Base-by-base conservation (phyloP, 1,140 invertebrate species). In the Ditylenchus dipsaci region DNA sequence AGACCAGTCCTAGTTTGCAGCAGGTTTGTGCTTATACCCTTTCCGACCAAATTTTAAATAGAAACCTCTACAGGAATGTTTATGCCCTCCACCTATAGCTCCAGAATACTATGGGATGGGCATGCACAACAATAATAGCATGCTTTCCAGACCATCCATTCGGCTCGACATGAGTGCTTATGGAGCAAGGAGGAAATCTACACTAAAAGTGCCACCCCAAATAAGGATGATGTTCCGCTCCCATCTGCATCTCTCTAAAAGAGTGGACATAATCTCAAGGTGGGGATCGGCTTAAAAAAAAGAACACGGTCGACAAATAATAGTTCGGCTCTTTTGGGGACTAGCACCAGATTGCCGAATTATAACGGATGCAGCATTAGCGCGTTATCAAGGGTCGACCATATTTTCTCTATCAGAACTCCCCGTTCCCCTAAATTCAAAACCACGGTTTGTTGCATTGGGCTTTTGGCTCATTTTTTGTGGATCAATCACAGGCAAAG, bases 241-340 rank as follows among this genome's bases (percentile, higher is more conserved):
- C n/a, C 73, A 65, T 15, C 58, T 71, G 23, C 76, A 79, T 5
- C 42, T 79, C 1, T 80, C 78, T 5, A 74, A 82, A 49, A 76
- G 72, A 43, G 74, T 80, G 23, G 78, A 80, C 69, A 63, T 82
- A 23, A 63, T 79, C 27, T 78, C 75, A 0, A 58, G 76, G 53
- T 68, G 71, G 65, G 72, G 63, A 23, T 78, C 81, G 33, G 75
- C 78, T 57, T 57, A 8, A 57, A 9, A 57, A 13, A 57, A 26
- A n/a, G n/a, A n/a, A n/a, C n/a, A n/a, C n/a, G n/a, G n/a, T n/a
- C n/a, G n/a, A n/a, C n/a, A n/a, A n/a, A n/a, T n/a, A n/a, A n/a
- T n/a, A n/a, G n/a, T n/a, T n/a, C 30, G 58, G 58, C 43, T 45
- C n/a, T 45, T 45, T 45, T 45, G 43, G n/a, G 43, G 11, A 13